Percentiles rank a stretch among this genome's conserved stretches.
These are phyloP conservation scores for Lasioglossum lativentre DNA, from an alignment of 2,888 invertebrate genomes.

Conservation along the genomic window DNA sequence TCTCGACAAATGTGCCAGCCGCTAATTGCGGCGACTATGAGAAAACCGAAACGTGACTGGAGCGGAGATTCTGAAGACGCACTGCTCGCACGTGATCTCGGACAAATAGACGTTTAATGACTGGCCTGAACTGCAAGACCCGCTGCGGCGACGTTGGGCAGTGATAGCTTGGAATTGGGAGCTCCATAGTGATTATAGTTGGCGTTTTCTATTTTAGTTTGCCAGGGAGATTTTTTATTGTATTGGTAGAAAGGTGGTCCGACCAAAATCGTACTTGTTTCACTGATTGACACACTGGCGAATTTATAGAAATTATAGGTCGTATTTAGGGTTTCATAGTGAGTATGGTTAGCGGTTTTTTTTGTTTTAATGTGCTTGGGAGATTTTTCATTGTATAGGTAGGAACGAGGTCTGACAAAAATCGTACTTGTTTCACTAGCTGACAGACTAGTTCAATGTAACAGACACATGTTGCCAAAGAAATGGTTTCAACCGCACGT, in stretches of 20 bases:
- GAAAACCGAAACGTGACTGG: slow-evolving; percentile 12
- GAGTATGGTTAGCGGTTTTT: too few relatives aligned
- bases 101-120: not conserved
- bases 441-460: not conserved
- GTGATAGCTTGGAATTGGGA: not conserved
- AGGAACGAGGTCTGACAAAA: not conserved
- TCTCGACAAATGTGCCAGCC: not conserved
- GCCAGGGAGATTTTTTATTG: not conserved
- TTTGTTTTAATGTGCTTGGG: too few relatives aligned
- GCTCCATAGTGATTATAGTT: too few relatives aligned
- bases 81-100: not conserved
- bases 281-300: not conserved
- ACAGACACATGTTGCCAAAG: not conserved
- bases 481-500: not conserved
- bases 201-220: not conserved
- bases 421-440: too few relatives aligned
- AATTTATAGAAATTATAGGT: too few relatives aligned
- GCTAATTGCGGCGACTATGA: not conserved
- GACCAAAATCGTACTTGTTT: not conserved
- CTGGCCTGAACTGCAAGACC: not conserved
- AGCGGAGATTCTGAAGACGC: not conserved
- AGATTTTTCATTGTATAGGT: not conserved
- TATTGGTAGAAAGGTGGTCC: accelerated
- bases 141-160: too few relatives aligned
- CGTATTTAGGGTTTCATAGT: too few relatives aligned